Evolutionary conservation across 2,888 invertebrate species (phyloP).

Genomic region (Drosophila nr. perissopoda): DNA sequence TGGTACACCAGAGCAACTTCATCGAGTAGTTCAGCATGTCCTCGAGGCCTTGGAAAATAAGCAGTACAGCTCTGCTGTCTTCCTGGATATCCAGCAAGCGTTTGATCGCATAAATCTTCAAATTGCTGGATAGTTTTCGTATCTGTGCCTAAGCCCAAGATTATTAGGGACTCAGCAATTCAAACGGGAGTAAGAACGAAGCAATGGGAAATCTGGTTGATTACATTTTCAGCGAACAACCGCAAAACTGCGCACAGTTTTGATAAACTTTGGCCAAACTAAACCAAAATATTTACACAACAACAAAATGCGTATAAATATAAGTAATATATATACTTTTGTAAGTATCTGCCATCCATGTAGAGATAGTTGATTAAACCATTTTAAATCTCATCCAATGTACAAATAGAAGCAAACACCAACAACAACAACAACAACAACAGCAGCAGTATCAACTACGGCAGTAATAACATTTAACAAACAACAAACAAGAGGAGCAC

Average conservation of each 20-base stretch:
- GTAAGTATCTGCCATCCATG: slow-evolving; percentile 1
- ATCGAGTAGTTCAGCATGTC: no score
- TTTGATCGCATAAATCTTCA: no score
- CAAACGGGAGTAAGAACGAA: background rate
- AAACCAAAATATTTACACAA: slow-evolving; percentile 56
- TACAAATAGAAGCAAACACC: slow-evolving; percentile 24
- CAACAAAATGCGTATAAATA: background rate
- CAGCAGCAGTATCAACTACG: slow-evolving; percentile 10
- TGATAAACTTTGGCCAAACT: slow-evolving; percentile 34
- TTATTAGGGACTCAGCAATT: slow-evolving; percentile 13
- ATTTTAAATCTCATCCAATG: slow-evolving; percentile 65
- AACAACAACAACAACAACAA: slow-evolving; percentile 18
- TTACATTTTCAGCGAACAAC: slow-evolving; percentile 39
- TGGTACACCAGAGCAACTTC: no score
- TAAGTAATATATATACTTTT: background rate
- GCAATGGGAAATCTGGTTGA: slow-evolving; percentile 26
- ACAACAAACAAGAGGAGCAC: slow-evolving; percentile 39
- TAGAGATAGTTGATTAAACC: slow-evolving; percentile 65
- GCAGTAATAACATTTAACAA: slow-evolving; percentile 56
- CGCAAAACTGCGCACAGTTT: slow-evolving; percentile 38
- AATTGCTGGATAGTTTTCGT: slow-evolving; percentile 53
- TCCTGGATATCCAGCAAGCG: no score
- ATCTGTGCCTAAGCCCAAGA: background rate
- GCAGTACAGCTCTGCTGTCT: no score
- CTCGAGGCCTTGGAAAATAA: no score